Evolutionary conservation across 2,113 vertebrate genomes (phyloP).

Genomic region (Setophaga kirtlandii): DNA sequence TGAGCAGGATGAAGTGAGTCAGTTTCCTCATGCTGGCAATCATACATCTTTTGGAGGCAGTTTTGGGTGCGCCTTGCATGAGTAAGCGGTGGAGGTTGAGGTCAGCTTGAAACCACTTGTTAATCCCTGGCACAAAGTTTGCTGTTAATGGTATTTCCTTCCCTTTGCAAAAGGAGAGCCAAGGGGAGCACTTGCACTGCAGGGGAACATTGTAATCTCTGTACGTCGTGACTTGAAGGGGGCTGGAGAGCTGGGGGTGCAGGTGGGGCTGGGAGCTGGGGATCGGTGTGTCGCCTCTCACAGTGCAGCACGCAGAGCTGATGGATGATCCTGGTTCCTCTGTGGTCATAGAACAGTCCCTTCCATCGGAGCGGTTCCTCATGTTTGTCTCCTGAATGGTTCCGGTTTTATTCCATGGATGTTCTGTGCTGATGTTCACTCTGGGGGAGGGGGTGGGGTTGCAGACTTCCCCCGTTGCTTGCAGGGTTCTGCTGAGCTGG

Average conservation of each 20-base stretch:
- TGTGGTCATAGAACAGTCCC: not conserved
- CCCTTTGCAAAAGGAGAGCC: not conserved
- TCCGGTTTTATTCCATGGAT: not conserved
- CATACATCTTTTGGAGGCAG: not conserved
- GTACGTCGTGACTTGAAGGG: fast-evolving
- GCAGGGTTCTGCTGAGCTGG: not conserved
- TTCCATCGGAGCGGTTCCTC: fast-evolving
- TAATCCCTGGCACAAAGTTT: not conserved
- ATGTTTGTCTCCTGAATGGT: not conserved
- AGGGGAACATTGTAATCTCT: not conserved
- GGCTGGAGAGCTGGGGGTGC: not conserved
- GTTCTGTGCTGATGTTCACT: not conserved
- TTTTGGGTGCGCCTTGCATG: not conserved
- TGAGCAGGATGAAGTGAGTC: not conserved
- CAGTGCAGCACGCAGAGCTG: not conserved
- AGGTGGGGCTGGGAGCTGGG: not conserved
- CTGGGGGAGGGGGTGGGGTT: not conserved
- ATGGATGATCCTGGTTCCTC: not conserved
- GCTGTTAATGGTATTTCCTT: not conserved
- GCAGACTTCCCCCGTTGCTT: not conserved
- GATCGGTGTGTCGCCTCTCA: fast-evolving
- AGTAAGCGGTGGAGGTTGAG: not conserved
- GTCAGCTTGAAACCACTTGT: not conserved
- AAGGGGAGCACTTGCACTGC: not conserved
- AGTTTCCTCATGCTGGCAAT: not conserved